Evolutionary conservation across 2,888 invertebrate genomes (phyloP).

Genomic region (Lymantria monacha): DNA sequence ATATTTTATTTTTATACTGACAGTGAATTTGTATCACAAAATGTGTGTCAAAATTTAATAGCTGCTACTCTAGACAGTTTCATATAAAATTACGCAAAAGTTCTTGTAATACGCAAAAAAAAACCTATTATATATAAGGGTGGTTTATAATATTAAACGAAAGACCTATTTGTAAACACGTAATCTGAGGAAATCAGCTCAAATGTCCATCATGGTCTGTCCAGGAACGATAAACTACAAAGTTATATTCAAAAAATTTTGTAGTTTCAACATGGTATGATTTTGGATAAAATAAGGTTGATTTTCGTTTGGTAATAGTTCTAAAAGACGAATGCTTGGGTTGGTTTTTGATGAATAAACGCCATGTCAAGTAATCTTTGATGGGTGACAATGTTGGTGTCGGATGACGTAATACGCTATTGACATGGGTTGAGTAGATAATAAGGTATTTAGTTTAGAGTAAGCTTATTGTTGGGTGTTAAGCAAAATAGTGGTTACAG

Average conservation of each 20-base stretch:
- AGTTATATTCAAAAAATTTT: background rate
- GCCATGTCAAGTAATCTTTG: conserved; percentile 34
- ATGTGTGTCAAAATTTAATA: too few relatives aligned
- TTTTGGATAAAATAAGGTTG: conserved; percentile 1
- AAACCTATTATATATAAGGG: too few relatives aligned
- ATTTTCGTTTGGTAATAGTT: background rate
- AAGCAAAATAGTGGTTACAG: conserved; percentile 9
- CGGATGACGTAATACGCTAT: conserved; percentile 42
- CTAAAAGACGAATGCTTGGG: background rate
- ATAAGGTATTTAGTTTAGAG: conserved; percentile 39
- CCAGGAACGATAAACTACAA: conserved; percentile 16
- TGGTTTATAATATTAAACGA: conserved; percentile 11
- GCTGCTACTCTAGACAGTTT: too few relatives aligned
- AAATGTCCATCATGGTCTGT: conserved; percentile 48
- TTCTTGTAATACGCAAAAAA: too few relatives aligned
- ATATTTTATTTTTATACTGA: too few relatives aligned
- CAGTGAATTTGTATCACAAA: too few relatives aligned
- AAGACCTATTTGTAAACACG: conserved; percentile 55
- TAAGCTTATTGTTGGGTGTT: conserved; percentile 20
- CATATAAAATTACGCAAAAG: too few relatives aligned
- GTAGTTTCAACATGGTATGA: background rate
- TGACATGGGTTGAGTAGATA: conserved; percentile 39
- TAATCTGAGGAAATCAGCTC: conserved; percentile 48
- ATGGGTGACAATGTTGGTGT: conserved; percentile 40
- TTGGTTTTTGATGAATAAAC: conserved; percentile 27